Base-by-base conservation (phyloP, 64 coral and sea anemone genomes). In the Dendronephthya gigantea region DNA sequence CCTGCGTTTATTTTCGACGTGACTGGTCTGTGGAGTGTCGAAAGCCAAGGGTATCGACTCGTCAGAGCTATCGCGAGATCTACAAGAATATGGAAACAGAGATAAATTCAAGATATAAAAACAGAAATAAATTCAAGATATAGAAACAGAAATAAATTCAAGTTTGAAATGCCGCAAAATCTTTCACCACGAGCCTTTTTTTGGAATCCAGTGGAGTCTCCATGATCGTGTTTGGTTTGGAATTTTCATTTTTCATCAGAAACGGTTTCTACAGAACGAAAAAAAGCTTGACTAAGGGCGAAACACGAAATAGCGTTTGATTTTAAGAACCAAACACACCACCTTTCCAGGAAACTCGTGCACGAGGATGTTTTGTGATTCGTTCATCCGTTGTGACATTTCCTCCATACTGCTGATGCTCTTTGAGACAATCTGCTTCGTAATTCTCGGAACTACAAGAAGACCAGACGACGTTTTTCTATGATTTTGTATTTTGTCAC, bases 341-440 rank as follows among this genome's bases (percentile, higher is more conserved):
- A 79, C 72, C 72, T 79, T 79, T 36, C 37, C 72, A 2, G 29
- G 29, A 79, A 33, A 29, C 37, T 34, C 0, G 10, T 5, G 8
- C 6, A 15, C 14, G 14, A 33, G 36, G 72, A 79, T 6, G 36
- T 79, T 79, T 19, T 79, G 72, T 34, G 72, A 79, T 79, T 79
- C 72, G 17, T 79, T 79, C 30, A 79, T 29, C 37, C 72, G 7
- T 79, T 79, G 72, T 3, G 72, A 79, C 72, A 79, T 79, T 36
- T 34, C 72, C 37, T 79, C 72, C 72, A 79, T 79, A 39, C 30
- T 33, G 22, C 72, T 79, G 10, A 79, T 34, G 1, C 13, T 16
- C 36, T 79, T 79, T 34, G 72, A 79, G 16, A 79, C 72, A 79
- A 79, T 79, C 9, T 79, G 72, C 17, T 79, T 79, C 3, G 72